Percentiles rank a stretch among this genome's conserved stretches.
phyloP scores from a whole-genome alignment of 2,888 invertebrate genomes.

The Formica aserva region DNA sequence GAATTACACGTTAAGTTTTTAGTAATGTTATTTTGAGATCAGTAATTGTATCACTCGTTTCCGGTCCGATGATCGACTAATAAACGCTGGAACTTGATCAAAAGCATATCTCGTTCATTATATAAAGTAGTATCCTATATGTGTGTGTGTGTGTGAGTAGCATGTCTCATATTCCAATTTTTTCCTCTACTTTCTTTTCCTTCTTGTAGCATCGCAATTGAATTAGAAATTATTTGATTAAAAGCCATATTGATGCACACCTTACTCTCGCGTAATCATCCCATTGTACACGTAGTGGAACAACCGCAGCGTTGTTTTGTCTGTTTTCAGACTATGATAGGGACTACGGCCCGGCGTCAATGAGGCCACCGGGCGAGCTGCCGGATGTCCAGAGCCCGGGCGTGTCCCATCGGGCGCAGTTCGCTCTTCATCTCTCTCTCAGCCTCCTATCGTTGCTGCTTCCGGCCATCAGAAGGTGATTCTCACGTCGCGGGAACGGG shows the following conservation, averaged over 20 bases:
- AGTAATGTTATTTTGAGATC: background rate
- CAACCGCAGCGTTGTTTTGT: conserved; percentile 56
- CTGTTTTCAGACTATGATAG: conserved; percentile 81
- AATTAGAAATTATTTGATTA: conserved; percentile 6
- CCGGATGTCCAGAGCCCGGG: conserved; percentile 74
- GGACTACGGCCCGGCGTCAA: conserved; percentile 79
- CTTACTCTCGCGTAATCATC: background rate
- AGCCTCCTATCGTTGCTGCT: conserved; percentile 77
- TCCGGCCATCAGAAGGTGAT: conserved; percentile 82
- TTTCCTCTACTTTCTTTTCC: background rate
- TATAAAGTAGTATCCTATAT: background rate
- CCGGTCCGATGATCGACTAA: background rate
- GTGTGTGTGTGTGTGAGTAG: background rate
- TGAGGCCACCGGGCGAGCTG: conserved; percentile 78
- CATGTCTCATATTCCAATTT: background rate
- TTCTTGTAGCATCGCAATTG: background rate
- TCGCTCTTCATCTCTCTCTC: conserved; percentile 77
- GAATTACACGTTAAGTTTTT: background rate
- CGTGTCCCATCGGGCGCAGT: conserved; percentile 69
- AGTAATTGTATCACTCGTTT: background rate
- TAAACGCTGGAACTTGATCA: background rate
- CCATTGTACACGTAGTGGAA: conserved; percentile 19
- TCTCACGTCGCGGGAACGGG: conserved; percentile 78
- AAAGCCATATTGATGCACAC: background rate
- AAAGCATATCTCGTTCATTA: background rate